These are phyloP conservation scores for Campopleginae sp. DNA, from an alignment of 2,888 invertebrate species.

Conservation along the genomic window DNA sequence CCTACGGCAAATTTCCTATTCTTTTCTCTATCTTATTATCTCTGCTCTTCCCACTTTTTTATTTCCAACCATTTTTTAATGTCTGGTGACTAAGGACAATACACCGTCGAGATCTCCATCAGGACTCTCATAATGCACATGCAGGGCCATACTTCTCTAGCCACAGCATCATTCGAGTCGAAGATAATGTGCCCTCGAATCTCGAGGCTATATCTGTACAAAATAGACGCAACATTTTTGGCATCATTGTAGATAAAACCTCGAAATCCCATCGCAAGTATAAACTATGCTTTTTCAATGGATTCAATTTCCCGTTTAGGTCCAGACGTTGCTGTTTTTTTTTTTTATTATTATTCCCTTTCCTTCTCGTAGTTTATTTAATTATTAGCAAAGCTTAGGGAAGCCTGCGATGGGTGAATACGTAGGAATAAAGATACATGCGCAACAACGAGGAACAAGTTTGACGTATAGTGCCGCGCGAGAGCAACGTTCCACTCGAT, in stretches of 20 bases:
- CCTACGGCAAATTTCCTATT: constrained; percentile 5
- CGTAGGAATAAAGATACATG: constrained; percentile 1
- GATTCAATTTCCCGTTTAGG: constrained; percentile 37
- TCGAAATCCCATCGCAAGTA: neutral
- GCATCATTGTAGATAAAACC: neutral
- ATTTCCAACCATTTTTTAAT: neutral
- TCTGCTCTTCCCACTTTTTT: neutral
- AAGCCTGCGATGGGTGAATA: constrained; percentile 17
- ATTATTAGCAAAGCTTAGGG: neutral
- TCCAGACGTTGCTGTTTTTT: constrained; percentile 7
- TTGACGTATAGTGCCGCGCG: constrained; percentile 29
- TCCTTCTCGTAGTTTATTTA: neutral
- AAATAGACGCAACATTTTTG: neutral
- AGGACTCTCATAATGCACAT: neutral
- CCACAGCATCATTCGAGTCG: neutral
- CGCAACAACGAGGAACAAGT: constrained; percentile 38
- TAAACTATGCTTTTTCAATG: neutral
- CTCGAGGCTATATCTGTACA: neutral
- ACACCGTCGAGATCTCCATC: too few species aligned
- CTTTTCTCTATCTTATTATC: neutral
- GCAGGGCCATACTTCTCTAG: neutral
- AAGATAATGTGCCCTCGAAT: neutral
- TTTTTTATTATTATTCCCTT: neutral
- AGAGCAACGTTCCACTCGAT: constrained; percentile 73
- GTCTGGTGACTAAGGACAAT: neutral